Evolutionary conservation across 2,113 vertebrate genomes (phyloP).

Genomic region (Paratilapia polleni): DNA sequence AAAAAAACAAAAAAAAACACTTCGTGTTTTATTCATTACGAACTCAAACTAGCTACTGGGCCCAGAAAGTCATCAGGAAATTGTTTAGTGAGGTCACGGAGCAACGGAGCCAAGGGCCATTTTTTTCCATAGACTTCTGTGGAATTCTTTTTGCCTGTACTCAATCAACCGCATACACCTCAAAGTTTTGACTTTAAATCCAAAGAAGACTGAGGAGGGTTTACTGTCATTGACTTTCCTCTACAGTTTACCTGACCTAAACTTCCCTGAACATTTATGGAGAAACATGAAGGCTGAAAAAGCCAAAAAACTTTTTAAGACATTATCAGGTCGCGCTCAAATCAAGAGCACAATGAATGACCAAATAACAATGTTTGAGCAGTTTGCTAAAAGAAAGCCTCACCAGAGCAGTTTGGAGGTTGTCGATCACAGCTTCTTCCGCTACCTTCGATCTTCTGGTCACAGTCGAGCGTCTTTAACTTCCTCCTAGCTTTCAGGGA

Average conservation of each 20-base stretch:
- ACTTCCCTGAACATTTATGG: background rate
- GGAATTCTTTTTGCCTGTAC: too few species aligned
- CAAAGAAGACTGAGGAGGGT: background rate
- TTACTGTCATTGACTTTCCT: background rate
- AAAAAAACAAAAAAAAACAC: too few species aligned
- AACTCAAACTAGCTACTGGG: too few species aligned
- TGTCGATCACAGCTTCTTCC: background rate
- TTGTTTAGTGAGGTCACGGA: too few species aligned
- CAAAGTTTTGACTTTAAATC: background rate
- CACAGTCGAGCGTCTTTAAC: background rate
- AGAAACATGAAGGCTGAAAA: background rate
- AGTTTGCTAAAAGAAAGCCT: background rate
- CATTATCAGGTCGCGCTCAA: background rate
- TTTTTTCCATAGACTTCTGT: too few species aligned
- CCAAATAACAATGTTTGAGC: background rate
- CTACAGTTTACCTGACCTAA: background rate
- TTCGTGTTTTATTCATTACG: too few species aligned
- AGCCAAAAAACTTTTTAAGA: accelerated
- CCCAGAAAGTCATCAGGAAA: too few species aligned
- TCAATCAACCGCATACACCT: background rate
- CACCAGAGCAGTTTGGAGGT: background rate
- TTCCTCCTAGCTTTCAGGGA: background rate
- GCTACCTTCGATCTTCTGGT: background rate
- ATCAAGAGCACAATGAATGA: background rate
- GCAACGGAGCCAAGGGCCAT: too few species aligned